These are phyloP conservation scores for Lamellibrachia columna DNA, from an alignment of 2,888 invertebrate species.

Conservation along the genomic window DNA sequence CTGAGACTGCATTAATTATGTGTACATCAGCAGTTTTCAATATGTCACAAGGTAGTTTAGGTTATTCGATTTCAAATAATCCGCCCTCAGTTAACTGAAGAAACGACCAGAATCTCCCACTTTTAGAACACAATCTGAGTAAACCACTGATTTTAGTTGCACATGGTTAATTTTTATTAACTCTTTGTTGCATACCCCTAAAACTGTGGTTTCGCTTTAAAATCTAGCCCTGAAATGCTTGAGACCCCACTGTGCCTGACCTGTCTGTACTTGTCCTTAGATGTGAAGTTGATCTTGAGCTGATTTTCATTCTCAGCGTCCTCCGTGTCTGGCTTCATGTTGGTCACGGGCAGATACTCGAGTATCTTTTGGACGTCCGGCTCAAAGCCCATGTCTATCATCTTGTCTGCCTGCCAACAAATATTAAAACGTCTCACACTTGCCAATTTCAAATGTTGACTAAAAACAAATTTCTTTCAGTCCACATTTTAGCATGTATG, in stretches of 20 bases:
- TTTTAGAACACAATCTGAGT: too few relatives aligned
- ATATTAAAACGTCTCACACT: background rate
- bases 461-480: background rate
- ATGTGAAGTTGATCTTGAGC: constrained; percentile 90
- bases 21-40: too few relatives aligned
- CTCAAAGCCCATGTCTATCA: constrained; percentile 99
- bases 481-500: background rate
- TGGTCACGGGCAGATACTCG: constrained; percentile 97
- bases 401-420: constrained; percentile 87
- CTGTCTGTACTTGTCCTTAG: constrained; percentile 96
- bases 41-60: too few relatives aligned
- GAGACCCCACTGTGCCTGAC: constrained; percentile 56
- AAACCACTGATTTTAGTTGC: too few relatives aligned
- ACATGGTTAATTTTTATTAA: too few relatives aligned
- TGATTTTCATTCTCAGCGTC: constrained; percentile 95
- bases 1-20: too few relatives aligned
- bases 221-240: too few relatives aligned
- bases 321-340: constrained; percentile 96
- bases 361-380: constrained; percentile 95
- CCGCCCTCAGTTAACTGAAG: too few relatives aligned
- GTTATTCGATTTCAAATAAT: too few relatives aligned
- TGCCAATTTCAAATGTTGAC: background rate
- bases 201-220: too few relatives aligned
- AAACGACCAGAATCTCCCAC: too few relatives aligned
- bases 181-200: too few relatives aligned